Conservation (phyloP, 2,888 invertebrate genomes). For the Drosophila anomalata region DNA sequence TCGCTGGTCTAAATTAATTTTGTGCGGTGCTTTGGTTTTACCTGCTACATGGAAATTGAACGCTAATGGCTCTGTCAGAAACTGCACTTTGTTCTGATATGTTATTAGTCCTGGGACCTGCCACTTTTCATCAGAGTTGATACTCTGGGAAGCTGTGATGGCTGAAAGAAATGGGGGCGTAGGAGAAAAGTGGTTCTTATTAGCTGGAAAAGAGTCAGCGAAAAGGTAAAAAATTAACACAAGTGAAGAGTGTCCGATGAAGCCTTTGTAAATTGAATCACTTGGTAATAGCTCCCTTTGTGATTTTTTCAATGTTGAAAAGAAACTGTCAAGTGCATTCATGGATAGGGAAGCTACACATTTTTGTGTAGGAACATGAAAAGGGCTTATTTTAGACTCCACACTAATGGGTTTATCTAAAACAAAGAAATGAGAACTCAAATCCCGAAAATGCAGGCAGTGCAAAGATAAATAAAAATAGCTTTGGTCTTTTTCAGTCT, state of each 20-base stretch:
- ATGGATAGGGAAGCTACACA: not conserved
- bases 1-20: constrained; percentile 27
- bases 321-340: not conserved
- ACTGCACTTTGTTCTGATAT: constrained; percentile 4
- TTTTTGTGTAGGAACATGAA: not conserved
- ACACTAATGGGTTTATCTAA: not conserved
- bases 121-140: constrained; percentile 11
- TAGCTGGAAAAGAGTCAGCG: constrained; percentile 7
- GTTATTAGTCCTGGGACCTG: constrained; percentile 8
- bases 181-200: constrained; percentile 7
- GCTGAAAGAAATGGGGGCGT: not conserved
- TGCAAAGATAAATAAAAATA: not conserved
- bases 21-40: constrained; percentile 21
- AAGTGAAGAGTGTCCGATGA: not conserved
- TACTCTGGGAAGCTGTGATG: constrained; percentile 14
- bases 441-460: not conserved
- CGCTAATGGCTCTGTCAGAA: constrained; percentile 27
- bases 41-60: constrained; percentile 27
- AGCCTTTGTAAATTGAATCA: constrained; percentile 5
- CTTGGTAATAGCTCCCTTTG: constrained; percentile 2
- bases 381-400: not conserved
- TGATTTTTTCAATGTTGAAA: not conserved
- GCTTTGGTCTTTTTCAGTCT: not conserved
- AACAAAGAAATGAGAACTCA: not conserved
- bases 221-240: not conserved